phyloP scores from a whole-genome alignment of 35 echinoderm and acorn worm species.

The Anneissia japonica region DNA sequence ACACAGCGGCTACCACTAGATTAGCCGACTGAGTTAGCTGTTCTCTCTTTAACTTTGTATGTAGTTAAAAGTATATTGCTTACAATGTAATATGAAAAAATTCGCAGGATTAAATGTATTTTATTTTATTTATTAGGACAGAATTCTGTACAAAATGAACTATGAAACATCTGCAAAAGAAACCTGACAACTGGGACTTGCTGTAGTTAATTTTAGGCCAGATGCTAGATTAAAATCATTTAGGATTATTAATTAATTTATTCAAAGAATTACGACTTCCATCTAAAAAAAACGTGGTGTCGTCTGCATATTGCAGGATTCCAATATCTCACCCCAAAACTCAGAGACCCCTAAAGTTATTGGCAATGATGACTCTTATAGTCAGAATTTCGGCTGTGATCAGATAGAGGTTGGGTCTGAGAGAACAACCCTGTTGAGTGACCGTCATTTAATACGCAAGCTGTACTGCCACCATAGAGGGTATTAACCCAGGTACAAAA shows the following conservation, averaged over 20 bases:
- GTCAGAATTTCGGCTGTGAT: background rate
- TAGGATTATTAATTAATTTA: background rate
- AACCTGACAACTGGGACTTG: background rate
- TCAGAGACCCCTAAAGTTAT: conserved; percentile 5
- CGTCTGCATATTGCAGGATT: conserved; percentile 26
- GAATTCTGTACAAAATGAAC: no score
- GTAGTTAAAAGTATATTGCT: no score
- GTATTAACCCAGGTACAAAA: conserved; percentile 7
- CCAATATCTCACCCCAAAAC: conserved; percentile 15
- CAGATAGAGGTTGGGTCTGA: conserved; percentile 23
- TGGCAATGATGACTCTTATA: background rate
- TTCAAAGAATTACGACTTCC: conserved; percentile 7
- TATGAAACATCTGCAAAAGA: no score
- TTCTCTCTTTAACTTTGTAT: no score
- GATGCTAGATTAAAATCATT: conserved; percentile 19
- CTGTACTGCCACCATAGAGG: background rate
- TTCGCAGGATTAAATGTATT: no score
- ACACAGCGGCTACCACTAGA: no score
- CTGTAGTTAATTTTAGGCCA: conserved; percentile 15
- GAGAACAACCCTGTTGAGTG: conserved; percentile 23
- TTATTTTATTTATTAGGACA: no score
- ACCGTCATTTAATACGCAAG: conserved; percentile 19
- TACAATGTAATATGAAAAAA: no score
- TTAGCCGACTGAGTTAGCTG: no score
- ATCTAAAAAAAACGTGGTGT: conserved; percentile 9